These are phyloP conservation scores for Myotis findleyi DNA, from an alignment of 2,797 vertebrate genomes.

Conservation along the genomic window DNA sequence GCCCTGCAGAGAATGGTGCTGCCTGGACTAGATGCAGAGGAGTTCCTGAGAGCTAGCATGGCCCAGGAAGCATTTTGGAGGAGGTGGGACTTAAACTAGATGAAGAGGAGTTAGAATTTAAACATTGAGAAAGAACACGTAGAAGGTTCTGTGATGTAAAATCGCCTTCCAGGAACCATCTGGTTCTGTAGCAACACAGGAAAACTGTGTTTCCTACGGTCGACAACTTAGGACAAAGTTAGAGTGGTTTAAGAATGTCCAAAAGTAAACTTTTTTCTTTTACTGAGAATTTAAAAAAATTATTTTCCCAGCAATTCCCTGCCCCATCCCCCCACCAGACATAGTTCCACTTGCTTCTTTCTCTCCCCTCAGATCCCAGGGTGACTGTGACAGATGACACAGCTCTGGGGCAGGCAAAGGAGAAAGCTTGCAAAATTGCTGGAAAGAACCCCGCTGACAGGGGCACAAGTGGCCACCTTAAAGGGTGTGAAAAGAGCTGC, in stretches of 20 bases:
- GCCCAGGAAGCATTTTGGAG: not conserved
- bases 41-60: not conserved
- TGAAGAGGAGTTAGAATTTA: not conserved
- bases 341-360: not conserved
- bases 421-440: constrained; percentile 42
- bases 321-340: not conserved
- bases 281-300: not conserved
- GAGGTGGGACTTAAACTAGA: not conserved
- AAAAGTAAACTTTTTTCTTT: not conserved
- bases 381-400: constrained; percentile 64
- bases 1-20: not conserved
- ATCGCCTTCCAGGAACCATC: not conserved
- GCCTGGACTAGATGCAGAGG: not conserved
- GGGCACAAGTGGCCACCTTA: not conserved
- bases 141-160: not conserved
- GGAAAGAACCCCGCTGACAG: not conserved
- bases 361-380: constrained; percentile 70
- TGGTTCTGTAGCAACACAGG: not conserved
- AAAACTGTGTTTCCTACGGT: not conserved
- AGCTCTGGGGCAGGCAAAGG: constrained; percentile 55
- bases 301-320: constrained; percentile 67
- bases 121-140: not conserved
- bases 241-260: not conserved
- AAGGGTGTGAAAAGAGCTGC: not conserved
- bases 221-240: not conserved